Evolutionary conservation across 2,888 invertebrate species (phyloP), one percentile per base, ranked within the genome.

Genomic region (Pristionchus maxplancki): DNA sequence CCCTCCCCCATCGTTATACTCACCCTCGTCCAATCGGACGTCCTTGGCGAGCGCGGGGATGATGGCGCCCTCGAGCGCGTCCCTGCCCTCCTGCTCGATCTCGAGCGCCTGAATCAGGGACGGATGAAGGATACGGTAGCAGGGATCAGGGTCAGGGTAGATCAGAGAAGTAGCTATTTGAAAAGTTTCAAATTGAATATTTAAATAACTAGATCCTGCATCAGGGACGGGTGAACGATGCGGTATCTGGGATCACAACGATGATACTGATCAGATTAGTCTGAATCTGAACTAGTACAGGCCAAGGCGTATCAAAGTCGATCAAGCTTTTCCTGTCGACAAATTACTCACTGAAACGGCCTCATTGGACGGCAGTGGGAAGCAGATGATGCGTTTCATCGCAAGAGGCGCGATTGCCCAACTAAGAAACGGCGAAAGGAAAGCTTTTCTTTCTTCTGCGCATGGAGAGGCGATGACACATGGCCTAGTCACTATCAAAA

Each of bases 21-120:
- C 44, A 93, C 94, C 94, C 94, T 99, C 99, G 94, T 97, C 98
- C 84, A 94, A 88, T 74, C 89, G 83, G 37, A 91, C 88, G 62
- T 93, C 89, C 85, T 93, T 94, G 1, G 94, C 93, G 87, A 93
- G 89, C 13, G 89, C 90, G 37, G 94, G 93, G 40, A 94, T 90
- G n/a, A 93, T 89, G 53, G 93, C 90, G 0, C 91, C 91, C 88
- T 95, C 95, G 17, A 95, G 91, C 53, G 95, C 95, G 37, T 95
- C 93, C 17, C 91, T 89, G 28, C 95, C 95, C 89, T 95, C 94
- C 37, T 90, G 88, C 82, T 95, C 95, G 17, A 95, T 90, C 90
- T 91, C 90, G 71, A 90, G 58, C 9, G 87, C 87, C 87, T 87
- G 87, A 44, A 85, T 28, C 78, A 40, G 9, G 53, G 53, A 11